Evolutionary conservation across 2,888 invertebrate genomes (phyloP), one percentile per base, ranked within the genome.

Genomic region (Drosophila ezoana): DNA sequence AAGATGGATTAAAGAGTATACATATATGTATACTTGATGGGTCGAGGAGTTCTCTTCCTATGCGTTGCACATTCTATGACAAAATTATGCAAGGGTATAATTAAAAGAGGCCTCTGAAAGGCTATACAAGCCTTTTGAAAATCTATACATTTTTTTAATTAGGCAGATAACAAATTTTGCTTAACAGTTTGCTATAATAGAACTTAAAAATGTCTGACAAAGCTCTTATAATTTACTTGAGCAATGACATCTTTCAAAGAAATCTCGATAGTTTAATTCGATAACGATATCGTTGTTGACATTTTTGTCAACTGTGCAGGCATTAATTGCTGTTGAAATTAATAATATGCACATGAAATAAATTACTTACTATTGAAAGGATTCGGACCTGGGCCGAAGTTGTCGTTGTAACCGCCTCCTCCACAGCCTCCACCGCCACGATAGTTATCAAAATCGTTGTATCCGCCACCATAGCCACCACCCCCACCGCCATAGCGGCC

Each of bases 331-430:
- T 37, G 28, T 14, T 44, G 5, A 8, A 33, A 51, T 28, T 23
- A 3, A 9, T 8, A 3, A 35, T 16, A 49, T 48, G 5, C 4
- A 37, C 5, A 10, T 63, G 54, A 38, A 47, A 54, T 41, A 1
- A 44, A 16, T 48, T 11, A 84, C 90, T 89, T 67, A 89, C 90
- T 86, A 69, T 87, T 89, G 48, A 81, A 90, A 3, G 81, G 78
- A 79, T 83, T 89, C 45, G 90, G 84, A 32, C 76, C 80, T 2
- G 85, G 81, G n/a, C 81, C 86, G 35, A 74, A 89, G 51, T 87
- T 82, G 51, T 87, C 80, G 52, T 86, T 86, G 49, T 77, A 85
- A 3, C 79, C 81, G 3, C 72, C 75, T 4, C 79, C 74, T 18
- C 65, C 71, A 0, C 83, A 18, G 65, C 87, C 81, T 5, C 76